Conservation (phyloP, 2,797 vertebrate genomes). For the Synaphobranchus kaupii region DNA sequence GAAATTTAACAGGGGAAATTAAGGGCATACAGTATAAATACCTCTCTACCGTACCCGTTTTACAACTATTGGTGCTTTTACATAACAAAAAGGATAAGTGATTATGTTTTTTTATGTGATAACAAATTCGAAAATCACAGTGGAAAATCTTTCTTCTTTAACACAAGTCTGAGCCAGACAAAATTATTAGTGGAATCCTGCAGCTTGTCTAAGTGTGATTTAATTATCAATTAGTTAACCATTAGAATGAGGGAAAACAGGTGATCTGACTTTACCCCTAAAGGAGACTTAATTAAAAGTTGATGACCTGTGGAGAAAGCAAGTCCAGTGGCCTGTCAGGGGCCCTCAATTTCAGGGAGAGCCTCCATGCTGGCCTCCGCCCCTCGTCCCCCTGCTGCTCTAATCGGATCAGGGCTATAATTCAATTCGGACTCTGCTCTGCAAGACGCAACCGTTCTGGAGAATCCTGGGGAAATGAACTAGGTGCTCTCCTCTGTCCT, state of each 20-base stretch:
- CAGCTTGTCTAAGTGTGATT: neutral
- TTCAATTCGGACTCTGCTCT: constrained; percentile 46
- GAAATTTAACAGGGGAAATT: neutral
- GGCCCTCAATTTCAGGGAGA: neutral
- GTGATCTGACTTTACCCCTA: neutral
- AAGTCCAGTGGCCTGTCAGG: neutral
- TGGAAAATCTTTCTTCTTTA: neutral
- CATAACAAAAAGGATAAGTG: neutral
- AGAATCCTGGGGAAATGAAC: constrained; percentile 50
- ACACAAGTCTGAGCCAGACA: neutral
- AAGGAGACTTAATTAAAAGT: constrained; percentile 10
- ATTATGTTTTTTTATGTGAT: neutral
- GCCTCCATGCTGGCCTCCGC: neutral
- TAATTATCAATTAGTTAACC: neutral
- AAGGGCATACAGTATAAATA: neutral
- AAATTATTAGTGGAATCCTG: neutral
- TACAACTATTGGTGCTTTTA: too few species aligned
- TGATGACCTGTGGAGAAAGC: neutral
- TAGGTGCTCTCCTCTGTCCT: constrained; percentile 32
- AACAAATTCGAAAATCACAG: too few species aligned
- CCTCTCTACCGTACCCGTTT: neutral
- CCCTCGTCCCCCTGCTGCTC: neutral
- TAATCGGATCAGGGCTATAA: constrained; percentile 55
- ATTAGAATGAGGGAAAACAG: neutral
- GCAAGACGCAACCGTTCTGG: constrained; percentile 42